Evolutionary conservation across 2,888 invertebrate species (phyloP), one percentile per base, ranked within the genome.

Genomic region (Endomychus coccineus): DNA sequence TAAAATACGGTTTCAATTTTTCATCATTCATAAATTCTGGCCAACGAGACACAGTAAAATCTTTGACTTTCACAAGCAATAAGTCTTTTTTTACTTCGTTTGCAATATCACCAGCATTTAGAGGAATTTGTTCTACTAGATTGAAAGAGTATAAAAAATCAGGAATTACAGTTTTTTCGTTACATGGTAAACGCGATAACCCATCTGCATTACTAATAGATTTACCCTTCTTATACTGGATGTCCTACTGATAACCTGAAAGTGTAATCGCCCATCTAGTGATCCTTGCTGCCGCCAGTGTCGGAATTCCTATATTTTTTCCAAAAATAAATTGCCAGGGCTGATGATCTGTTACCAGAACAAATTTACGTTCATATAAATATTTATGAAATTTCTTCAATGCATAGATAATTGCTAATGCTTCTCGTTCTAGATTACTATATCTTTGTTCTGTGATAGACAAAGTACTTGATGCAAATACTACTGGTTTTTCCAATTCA

Each of bases 301-400:
- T 7, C 5, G 44, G 48, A 27, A 46, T 42, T 21, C 38, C 34
- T 31, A 44, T 44, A 33, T 43, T 48, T 36, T 32, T 38, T 11
- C 42, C 42, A 40, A 48, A 46, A 16, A 48, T 46, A 27, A 36
- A 45, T 22, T 46, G 24, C 10, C 45, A 27, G 14, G 48, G 44
- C 38, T 43, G 38, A 27, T 46, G 43, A 36, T 46, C 46, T 14
- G 43, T 43, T 5, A 45, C 24, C 23, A 38, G 22, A 15, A 24
- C 23, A 34, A 44, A 42, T 32, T 39, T 42, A n/a, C n/a, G n/a
- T n/a, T n/a, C n/a, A n/a, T n/a, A n/a, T n/a, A n/a, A n/a, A n/a
- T n/a, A n/a, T 34, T 44, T 44, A 13, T 44, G 42, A 36, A 43
- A 36, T 27, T 40, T 42, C 17, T 36, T 39, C 34, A 41, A 10